These are phyloP conservation scores for Drosophila quadrilineata DNA, from an alignment of 1,140 invertebrate genomes.

Conservation along the genomic window DNA sequence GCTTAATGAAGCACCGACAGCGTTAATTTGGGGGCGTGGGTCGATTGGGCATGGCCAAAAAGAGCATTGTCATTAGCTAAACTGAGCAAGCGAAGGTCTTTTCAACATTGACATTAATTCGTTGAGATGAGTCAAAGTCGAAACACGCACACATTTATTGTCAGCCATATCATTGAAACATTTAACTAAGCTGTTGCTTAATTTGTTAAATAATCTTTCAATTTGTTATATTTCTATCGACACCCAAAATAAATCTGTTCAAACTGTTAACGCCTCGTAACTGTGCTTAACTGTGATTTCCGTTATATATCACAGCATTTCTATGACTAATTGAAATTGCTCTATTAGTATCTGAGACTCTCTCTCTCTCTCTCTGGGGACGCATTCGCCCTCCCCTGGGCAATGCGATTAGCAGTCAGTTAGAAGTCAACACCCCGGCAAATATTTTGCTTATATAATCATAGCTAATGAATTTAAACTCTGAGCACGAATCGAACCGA, in stretches of 20 bases:
- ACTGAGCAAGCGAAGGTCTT: slow-evolving; percentile 44
- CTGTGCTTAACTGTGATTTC: slow-evolving; percentile 26
- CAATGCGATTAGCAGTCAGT: slow-evolving; percentile 21
- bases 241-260: not conserved
- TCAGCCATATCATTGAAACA: not conserved
- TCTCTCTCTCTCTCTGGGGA: not conserved
- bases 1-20: slow-evolving; percentile 55
- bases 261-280: slow-evolving; percentile 20
- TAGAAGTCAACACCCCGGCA: slow-evolving; percentile 61
- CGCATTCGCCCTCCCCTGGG: slow-evolving; percentile 1
- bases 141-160: not conserved
- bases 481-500: slow-evolving; percentile 28
- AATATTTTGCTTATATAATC: slow-evolving; percentile 66
- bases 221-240: not conserved
- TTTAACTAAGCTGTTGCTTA: too few relatives aligned
- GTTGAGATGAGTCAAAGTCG: slow-evolving; percentile 15
- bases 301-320: slow-evolving; percentile 13
- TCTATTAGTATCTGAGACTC: slow-evolving; percentile 21
- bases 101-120: slow-evolving; percentile 34
- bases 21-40: slow-evolving; percentile 36
- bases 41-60: slow-evolving; percentile 43
- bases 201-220: slow-evolving; percentile 7
- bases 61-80: slow-evolving; percentile 57
- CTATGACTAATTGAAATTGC: slow-evolving; percentile 36
- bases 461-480: slow-evolving; percentile 43